Base-by-base conservation (phyloP, 2,113 vertebrate genomes). In the Mesoclemmys tuberculata region DNA sequence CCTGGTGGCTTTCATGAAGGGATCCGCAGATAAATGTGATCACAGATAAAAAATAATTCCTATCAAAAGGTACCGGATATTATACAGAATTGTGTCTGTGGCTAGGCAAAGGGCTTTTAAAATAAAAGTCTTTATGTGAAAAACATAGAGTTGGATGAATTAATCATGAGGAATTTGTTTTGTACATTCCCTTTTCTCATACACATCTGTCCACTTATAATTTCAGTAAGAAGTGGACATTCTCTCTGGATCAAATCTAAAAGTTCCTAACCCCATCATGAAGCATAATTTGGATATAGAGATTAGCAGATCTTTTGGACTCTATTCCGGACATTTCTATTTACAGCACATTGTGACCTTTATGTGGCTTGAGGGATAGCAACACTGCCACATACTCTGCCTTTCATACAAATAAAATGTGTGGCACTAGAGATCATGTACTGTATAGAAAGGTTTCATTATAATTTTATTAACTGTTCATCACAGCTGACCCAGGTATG, bases 11-110 rank as follows among this genome's bases (percentile, higher is more conserved):
- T 97, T 97, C 93, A 81, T 96, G 95, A 96, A 88, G 80, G 95
- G 94, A 95, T 97, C 61, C 89, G 94, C 61, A 96, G 88, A 96
- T 94, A 97, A 97, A 96, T 92, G 82, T 95, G 97, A 93, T 71
- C 64, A 92, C 96, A 94, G 74, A 94, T 97, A 96, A 98, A 98
- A 97, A 87, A 96, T 71, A 92, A 83, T 97, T 96, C 95, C 82
- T 94, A 89, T 98, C 96, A 97, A 96, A 97, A 97, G 80, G 90
- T 94, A 97, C 94, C 85, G 91, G 86, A 92, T 88, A 97, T 54
- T 90, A 93, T 64, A 51, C 44, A 58, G 90, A 91, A 94, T 93
- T 96, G 94, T 29, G 35, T 91, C 93, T 92, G 89, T 48, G 75
- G 79, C 85, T 96, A 96, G 88, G 94, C 88, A 90, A 96, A 96